Evolutionary conservation across 2,113 vertebrate species (phyloP).

Genomic region (Heliornis fulica): DNA sequence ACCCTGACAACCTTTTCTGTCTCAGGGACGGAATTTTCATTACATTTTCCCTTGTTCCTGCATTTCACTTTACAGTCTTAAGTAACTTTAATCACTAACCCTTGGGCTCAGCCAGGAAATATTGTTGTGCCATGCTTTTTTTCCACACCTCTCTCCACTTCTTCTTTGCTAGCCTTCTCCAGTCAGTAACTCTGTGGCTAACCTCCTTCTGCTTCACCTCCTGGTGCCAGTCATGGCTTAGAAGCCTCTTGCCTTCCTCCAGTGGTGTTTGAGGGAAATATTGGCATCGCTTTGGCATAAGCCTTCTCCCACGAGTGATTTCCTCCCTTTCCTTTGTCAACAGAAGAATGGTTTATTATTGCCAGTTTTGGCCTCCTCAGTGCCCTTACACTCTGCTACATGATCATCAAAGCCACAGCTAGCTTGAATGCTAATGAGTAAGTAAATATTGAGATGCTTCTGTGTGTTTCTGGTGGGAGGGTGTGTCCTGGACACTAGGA

Average conservation of each 20-base stretch:
- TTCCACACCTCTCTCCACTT: slow-evolving; percentile 68
- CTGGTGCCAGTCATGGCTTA: slow-evolving; percentile 72
- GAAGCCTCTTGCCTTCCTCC: slow-evolving; percentile 70
- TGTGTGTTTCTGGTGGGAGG: slow-evolving; percentile 1
- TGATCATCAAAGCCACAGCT: slow-evolving; percentile 92
- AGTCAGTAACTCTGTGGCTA: slow-evolving; percentile 76
- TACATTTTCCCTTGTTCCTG: background rate
- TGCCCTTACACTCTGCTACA: slow-evolving; percentile 92
- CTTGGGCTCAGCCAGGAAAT: slow-evolving; percentile 53
- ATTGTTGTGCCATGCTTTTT: slow-evolving; percentile 61
- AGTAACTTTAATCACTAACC: slow-evolving; percentile 37
- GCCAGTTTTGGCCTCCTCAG: slow-evolving; percentile 92
- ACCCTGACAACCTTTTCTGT: background rate
- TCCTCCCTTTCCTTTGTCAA: slow-evolving; percentile 92
- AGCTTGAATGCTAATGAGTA: slow-evolving; percentile 83
- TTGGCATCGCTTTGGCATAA: slow-evolving; percentile 78
- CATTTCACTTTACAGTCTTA: slow-evolving; percentile 1
- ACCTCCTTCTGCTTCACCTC: slow-evolving; percentile 78
- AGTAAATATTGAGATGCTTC: slow-evolving; percentile 73
- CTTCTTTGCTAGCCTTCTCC: slow-evolving; percentile 75
- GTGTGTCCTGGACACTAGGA: background rate
- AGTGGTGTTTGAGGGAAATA: slow-evolving; percentile 76
- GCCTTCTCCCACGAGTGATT: slow-evolving; percentile 84
- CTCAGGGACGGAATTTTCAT: background rate
- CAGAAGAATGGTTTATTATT: slow-evolving; percentile 97